phyloP scores from a whole-genome alignment of 2,797 vertebrate species.

The Molossus alvarezi region DNA sequence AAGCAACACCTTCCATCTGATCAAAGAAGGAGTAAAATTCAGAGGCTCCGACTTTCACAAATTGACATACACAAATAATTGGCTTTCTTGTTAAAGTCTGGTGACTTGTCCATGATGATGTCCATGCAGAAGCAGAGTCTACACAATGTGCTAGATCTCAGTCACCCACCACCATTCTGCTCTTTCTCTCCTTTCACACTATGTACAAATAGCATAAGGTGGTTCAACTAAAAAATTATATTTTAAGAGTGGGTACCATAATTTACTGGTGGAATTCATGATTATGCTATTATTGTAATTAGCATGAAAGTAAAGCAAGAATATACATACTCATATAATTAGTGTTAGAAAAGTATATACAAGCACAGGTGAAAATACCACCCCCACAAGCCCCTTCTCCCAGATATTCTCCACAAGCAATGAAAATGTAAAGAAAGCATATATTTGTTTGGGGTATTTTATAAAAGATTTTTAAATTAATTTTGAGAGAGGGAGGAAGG shows the following conservation, averaged over 20 bases:
- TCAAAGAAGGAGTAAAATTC: conserved; percentile 58
- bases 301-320: conserved; percentile 51
- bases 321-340: background rate
- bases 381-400: conserved; percentile 26
- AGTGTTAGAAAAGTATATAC: background rate
- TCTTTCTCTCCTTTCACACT: background rate
- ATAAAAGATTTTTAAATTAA: too few relatives aligned
- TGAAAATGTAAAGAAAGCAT: background rate
- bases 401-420: background rate
- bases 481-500: too few relatives aligned
- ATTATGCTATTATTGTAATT: background rate
- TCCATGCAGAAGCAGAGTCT: conserved; percentile 1
- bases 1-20: conserved; percentile 70
- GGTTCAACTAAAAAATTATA: background rate
- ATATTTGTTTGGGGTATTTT: too few relatives aligned
- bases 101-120: background rate
- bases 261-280: background rate
- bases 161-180: background rate
- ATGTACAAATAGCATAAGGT: background rate
- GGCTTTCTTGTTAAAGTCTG: conserved; percentile 59
- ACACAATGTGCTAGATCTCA: conserved; percentile 6
- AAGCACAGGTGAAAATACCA: conserved; percentile 8
- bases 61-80: conserved; percentile 63
- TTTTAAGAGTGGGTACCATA: conserved; percentile 24
- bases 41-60: conserved; percentile 38